These are phyloP conservation scores for Phalacrocorax aristotelis DNA, from an alignment of 2,113 vertebrate species.

Conservation along the genomic window DNA sequence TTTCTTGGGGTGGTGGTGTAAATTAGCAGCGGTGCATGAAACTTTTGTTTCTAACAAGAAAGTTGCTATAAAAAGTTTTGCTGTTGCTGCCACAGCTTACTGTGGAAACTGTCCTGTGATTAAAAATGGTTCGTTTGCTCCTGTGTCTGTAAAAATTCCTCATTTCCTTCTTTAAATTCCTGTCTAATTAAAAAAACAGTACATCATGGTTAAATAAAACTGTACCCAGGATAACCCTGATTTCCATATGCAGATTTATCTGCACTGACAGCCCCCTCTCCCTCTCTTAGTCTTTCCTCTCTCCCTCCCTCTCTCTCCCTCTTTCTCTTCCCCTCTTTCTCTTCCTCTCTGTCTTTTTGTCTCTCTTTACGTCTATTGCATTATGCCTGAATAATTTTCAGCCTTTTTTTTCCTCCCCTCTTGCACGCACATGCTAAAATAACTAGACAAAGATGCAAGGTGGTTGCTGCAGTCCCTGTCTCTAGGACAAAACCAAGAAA, in stretches of 20 bases:
- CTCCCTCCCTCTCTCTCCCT: conserved; percentile 66
- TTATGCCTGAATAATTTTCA: conserved; percentile 88
- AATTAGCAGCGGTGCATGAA: neutral
- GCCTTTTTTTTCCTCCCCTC: conserved; percentile 72
- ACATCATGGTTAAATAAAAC: conserved; percentile 86
- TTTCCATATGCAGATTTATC: conserved; percentile 99
- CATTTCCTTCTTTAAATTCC: conserved; percentile 72
- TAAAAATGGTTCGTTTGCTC: conserved; percentile 22
- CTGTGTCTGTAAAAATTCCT: conserved; percentile 57
- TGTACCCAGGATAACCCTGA: conserved; percentile 89
- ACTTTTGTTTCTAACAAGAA: conserved; percentile 2
- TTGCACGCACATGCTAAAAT: conserved; percentile 65
- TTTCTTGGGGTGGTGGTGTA: neutral
- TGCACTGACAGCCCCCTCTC: conserved; percentile 84
- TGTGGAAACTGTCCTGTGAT: conserved; percentile 1
- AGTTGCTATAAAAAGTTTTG: conserved; percentile 65
- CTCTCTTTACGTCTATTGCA: conserved; percentile 77
- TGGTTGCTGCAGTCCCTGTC: conserved; percentile 70
- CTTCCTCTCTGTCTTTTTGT: conserved; percentile 60
- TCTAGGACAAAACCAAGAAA: conserved; percentile 55
- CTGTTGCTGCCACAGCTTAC: conserved; percentile 28
- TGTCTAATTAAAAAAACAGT: conserved; percentile 81
- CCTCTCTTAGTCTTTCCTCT: conserved; percentile 60
- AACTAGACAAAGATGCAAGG: conserved; percentile 73
- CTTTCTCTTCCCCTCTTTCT: conserved; percentile 72